Percentiles rank a stretch among this genome's conserved stretches.
phyloP scores from a whole-genome alignment of 2,888 invertebrate species.

The Tethea ocularis region DNA sequence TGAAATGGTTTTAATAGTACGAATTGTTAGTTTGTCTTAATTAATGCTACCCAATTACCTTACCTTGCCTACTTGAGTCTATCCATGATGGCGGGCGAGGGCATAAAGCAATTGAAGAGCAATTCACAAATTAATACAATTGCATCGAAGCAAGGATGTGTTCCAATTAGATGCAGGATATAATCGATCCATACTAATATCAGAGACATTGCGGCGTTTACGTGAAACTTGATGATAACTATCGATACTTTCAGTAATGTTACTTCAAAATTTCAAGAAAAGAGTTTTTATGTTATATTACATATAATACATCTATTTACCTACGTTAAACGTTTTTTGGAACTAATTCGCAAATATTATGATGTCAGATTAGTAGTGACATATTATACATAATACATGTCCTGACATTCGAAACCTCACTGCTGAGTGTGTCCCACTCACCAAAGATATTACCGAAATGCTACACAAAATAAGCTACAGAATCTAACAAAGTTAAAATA shows the following conservation, averaged over 20 bases:
- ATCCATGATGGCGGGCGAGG: conserved; percentile 9
- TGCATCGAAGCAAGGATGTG: conserved; percentile 53
- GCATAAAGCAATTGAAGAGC: conserved; percentile 52
- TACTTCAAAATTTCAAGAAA: no score
- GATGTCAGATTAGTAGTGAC: no score
- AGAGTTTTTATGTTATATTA: no score
- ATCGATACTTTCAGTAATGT: no score
- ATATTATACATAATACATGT: no score
- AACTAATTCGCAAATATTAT: no score
- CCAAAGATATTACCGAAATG: not conserved
- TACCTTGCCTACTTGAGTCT: not conserved
- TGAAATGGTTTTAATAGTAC: no score
- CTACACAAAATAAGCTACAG: not conserved
- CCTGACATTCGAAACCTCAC: no score
- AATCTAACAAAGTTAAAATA: not conserved
- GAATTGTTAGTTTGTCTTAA: no score
- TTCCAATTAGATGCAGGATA: conserved; percentile 61
- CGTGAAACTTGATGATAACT: not conserved
- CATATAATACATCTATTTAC: no score
- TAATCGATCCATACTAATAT: conserved; percentile 44
- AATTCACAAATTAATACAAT: conserved; percentile 64
- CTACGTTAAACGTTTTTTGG: no score
- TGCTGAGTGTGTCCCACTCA: no score
- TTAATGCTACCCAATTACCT: not conserved
- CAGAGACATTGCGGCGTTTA: conserved; percentile 2